Evolutionary conservation across 2,797 vertebrate genomes (phyloP).

Genomic region (Platyrinchus mystaceus): DNA sequence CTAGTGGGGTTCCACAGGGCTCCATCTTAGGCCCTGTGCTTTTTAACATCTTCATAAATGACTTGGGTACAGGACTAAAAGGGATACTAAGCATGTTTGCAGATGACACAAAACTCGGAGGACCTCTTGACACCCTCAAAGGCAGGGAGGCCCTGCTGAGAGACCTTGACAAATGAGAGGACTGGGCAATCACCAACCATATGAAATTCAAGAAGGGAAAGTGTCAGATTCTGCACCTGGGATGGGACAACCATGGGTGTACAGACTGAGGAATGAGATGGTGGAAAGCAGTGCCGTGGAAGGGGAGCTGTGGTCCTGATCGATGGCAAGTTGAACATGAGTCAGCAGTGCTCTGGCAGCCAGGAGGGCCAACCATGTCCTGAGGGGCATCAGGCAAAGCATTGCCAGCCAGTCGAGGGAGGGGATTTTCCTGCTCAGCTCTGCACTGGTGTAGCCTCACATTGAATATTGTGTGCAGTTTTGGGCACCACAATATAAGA

Average conservation of each 20-base stretch:
- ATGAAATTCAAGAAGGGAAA: neutral
- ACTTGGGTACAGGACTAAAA: neutral
- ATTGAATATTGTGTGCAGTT: neutral
- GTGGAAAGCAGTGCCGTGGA: neutral
- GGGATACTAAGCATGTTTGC: neutral
- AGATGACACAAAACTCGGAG: neutral
- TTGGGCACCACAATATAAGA: neutral
- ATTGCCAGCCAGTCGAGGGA: neutral
- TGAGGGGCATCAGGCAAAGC: neutral
- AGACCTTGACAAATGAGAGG: neutral
- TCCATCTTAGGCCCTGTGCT: neutral
- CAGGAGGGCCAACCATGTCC: neutral
- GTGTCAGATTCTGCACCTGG: neutral
- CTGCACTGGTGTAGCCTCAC: neutral
- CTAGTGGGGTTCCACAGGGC: neutral
- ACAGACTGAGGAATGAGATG: neutral
- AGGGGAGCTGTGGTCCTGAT: neutral
- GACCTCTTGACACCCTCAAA: neutral
- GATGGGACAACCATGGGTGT: neutral
- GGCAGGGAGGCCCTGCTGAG: neutral
- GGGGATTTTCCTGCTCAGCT: neutral
- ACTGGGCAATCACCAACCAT: neutral
- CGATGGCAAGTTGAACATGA: neutral
- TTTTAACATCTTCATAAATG: neutral
- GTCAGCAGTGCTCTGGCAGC: neutral